Base-by-base conservation (phyloP, 2,888 invertebrate species). In the Mimas tiliae region DNA sequence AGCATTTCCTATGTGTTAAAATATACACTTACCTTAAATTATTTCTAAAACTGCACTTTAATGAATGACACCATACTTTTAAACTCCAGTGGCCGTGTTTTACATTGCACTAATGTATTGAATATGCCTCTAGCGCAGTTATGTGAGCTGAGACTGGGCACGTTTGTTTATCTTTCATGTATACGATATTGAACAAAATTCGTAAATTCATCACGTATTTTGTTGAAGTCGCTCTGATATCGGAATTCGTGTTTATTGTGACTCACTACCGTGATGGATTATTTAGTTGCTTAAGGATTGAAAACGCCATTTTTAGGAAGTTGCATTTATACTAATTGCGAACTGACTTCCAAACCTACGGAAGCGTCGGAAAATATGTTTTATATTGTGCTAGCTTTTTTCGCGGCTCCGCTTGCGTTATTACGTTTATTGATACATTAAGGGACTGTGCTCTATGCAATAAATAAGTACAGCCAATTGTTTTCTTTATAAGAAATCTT, bases 151-250 rank as follows among this genome's bases (percentile, higher is more conserved):
- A 50, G 65, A 42, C 66, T 51, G 55, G 64, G 72, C 81, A 82
- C 82, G 83, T 81, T 74, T 80, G 73, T 73, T 75, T 75, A 68
- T 68, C 65, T 65, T 77, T 77, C 78, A 75, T 73, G 72, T 71
- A 69, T 74, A 12, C 19, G 19, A 58, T 42, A 16, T 42, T 11
- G 38, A 47, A 47, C 47, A 47, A 47, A 19, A 27, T 55, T 51
- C 45, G 12, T 47, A 21, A 6, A 34, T 42, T 21, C 21, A 58
- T 52, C 45, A 21, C 38, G 51, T 33, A 62, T 65, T 65, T 63
- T 65, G 67, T 58, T 42, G 38, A 58, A 19, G 19, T 38, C 9
- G 38, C n/a, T 55, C 34, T 38, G 16, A 55, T 58, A 58, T 58
- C 11, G 42, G 38, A 42, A 42, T 38, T 58, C 16, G 16, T 38